Evolutionary conservation across 2,888 invertebrate species (phyloP).

Genomic region (Mylabris sibirica): DNA sequence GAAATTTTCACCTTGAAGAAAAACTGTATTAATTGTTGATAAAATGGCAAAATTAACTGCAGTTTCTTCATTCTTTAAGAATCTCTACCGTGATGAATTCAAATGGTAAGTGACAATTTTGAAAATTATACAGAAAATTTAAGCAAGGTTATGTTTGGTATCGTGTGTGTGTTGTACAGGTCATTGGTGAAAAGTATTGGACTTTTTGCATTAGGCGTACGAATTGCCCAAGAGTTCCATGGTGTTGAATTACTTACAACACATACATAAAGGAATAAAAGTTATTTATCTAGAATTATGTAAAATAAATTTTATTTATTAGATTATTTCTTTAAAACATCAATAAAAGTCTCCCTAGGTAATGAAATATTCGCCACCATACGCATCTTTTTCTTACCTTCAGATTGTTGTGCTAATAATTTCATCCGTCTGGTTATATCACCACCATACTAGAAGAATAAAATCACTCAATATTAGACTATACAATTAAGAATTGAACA

Average conservation of each 20-base stretch:
- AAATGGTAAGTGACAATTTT: slow-evolving; percentile 25
- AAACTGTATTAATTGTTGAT: neutral
- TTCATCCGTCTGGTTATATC: slow-evolving; percentile 91
- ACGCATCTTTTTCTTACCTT: slow-evolving; percentile 94
- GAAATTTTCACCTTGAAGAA: neutral
- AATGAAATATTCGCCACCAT: slow-evolving; percentile 90
- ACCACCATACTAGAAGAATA: slow-evolving; percentile 81
- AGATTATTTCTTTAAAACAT: slow-evolving; percentile 79
- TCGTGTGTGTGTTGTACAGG: slow-evolving; percentile 20
- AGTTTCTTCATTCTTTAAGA: slow-evolving; percentile 25
- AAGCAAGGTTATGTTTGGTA: slow-evolving; percentile 29
- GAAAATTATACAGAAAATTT: slow-evolving; percentile 10
- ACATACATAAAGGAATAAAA: neutral
- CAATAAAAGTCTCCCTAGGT: slow-evolving; percentile 92
- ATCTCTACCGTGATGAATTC: slow-evolving; percentile 31
- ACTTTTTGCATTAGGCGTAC: slow-evolving; percentile 70
- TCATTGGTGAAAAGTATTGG: slow-evolving; percentile 31
- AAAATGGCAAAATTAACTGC: slow-evolving; percentile 27
- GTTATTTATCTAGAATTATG: no score
- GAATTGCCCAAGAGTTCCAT: slow-evolving; percentile 79
- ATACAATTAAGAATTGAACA: slow-evolving; percentile 44
- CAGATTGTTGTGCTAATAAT: slow-evolving; percentile 85
- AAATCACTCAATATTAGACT: slow-evolving; percentile 13
- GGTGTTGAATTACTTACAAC: slow-evolving; percentile 67
- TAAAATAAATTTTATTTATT: neutral